Conservation (phyloP, 2,113 vertebrate species). For the Dasyurus viverrinus region DNA sequence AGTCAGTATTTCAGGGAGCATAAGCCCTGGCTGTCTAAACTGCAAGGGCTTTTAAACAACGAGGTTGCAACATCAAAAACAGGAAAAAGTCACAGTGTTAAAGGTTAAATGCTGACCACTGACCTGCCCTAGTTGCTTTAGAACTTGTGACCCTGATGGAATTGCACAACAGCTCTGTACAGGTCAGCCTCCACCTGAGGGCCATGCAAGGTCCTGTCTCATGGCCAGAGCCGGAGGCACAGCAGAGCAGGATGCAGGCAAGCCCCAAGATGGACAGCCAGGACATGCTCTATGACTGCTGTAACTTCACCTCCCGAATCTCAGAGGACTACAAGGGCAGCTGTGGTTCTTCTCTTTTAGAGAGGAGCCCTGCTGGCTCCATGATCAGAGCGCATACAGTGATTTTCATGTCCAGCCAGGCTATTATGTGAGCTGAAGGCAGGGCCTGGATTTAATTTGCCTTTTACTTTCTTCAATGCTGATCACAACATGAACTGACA, state of each 20-base stretch:
- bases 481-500: background rate
- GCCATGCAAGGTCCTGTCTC: background rate
- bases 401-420: background rate
- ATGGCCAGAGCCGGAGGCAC: too few species aligned
- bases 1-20: background rate
- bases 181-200: background rate
- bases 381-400: background rate
- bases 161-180: background rate
- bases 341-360: background rate
- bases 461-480: background rate
- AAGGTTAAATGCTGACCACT: conserved; percentile 17
- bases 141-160: background rate
- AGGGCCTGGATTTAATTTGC: background rate
- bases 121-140: background rate
- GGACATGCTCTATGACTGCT: background rate
- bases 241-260: background rate
- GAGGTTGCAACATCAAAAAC: background rate
- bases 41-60: conserved; percentile 31
- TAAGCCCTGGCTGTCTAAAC: conserved; percentile 19
- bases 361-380: background rate
- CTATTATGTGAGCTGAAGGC: background rate
- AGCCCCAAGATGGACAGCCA: background rate
- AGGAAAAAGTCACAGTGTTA: background rate
- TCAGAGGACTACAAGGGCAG: background rate
- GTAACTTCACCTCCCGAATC: background rate